phyloP scores from a whole-genome alignment of 2,888 invertebrate species.

The Andrena trimmerana region DNA sequence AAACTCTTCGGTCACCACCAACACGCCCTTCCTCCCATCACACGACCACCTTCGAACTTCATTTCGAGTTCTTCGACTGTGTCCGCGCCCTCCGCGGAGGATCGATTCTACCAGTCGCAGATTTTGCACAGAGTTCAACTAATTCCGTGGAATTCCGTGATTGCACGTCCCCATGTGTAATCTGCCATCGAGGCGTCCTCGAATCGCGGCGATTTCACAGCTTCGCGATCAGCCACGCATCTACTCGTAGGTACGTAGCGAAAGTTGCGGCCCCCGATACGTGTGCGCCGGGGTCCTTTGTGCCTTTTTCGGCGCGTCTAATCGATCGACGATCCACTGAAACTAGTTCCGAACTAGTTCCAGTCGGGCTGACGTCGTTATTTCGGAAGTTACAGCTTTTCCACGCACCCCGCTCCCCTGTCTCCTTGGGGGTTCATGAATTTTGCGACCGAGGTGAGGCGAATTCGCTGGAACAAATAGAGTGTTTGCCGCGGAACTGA shows the following conservation, averaged over 20 bases:
- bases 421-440: conserved; percentile 29
- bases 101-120: conserved; percentile 13
- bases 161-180: conserved; percentile 51
- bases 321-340: conserved; percentile 71
- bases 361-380: conserved; percentile 68
- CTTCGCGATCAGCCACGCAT: conserved; percentile 46
- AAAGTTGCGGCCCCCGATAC: conserved; percentile 2
- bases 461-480: background rate
- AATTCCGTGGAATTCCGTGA: conserved; percentile 64
- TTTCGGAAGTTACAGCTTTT: conserved; percentile 54
- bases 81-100: background rate
- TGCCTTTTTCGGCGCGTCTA: conserved; percentile 65
- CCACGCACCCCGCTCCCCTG: background rate
- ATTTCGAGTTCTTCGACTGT: conserved; percentile 9
- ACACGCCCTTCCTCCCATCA: background rate
- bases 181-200: conserved; percentile 32
- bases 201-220: conserved; percentile 68
- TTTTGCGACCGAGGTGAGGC: conserved; percentile 8
- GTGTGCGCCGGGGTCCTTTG: conserved; percentile 43
- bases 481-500: background rate
- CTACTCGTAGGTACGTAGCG: conserved; percentile 19
- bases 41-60: background rate
- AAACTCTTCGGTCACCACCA: background rate
- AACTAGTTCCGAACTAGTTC: conserved; percentile 75
- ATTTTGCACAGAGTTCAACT: conserved; percentile 33